Conservation (phyloP, 2,888 invertebrate species). For the Euzetes globulus region DNA sequence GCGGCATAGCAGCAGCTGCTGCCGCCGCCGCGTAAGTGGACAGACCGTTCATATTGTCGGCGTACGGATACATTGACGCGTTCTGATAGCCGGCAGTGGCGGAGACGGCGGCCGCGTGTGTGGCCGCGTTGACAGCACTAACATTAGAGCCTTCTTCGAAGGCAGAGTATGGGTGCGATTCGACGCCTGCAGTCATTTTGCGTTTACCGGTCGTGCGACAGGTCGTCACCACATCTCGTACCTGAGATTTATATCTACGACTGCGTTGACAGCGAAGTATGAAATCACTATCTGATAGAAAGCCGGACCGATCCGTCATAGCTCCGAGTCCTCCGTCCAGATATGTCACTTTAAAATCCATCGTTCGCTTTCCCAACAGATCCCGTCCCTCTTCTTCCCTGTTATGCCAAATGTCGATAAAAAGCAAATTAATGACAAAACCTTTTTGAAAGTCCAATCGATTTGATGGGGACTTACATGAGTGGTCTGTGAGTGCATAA, state of each 20-base stretch:
- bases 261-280: conserved; percentile 58
- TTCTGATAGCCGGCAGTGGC: conserved; percentile 34
- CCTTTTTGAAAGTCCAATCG: not conserved
- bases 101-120: conserved; percentile 37
- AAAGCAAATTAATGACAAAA: not conserved
- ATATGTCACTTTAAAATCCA: conserved; percentile 98
- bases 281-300: conserved; percentile 40
- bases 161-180: conserved; percentile 18
- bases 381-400: conserved; percentile 94
- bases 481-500: conserved; percentile 96
- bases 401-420: conserved; percentile 11
- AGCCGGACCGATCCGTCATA: conserved; percentile 57
- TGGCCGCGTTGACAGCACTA: conserved; percentile 39
- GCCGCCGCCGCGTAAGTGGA: conserved; percentile 54
- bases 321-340: conserved; percentile 78
- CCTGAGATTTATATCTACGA: conserved; percentile 83
- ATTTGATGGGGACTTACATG: conserved; percentile 61
- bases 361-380: conserved; percentile 90
- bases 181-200: conserved; percentile 49
- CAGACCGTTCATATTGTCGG: conserved; percentile 51
- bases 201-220: conserved; percentile 66
- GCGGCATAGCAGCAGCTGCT: conserved; percentile 40
- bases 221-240: conserved; percentile 83
- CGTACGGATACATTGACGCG: conserved; percentile 52
- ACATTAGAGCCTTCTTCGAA: conserved; percentile 36